Base-by-base conservation (phyloP, 2,797 vertebrate species). In the Danionella dracula region DNA sequence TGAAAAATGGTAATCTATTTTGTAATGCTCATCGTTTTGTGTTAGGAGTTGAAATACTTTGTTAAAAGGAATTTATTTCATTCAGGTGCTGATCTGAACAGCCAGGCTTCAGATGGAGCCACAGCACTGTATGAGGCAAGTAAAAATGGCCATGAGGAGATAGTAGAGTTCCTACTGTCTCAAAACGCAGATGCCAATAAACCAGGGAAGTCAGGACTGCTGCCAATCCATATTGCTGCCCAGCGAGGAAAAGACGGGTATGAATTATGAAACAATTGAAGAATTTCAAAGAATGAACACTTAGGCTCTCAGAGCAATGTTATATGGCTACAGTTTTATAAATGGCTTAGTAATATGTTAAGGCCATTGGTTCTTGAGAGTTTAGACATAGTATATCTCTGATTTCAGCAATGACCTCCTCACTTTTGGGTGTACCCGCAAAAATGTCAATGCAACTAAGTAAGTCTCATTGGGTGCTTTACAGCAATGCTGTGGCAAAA, bases 121-220 rank as follows among this genome's bases (percentile, higher is more conserved):
- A 93, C 93, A 0, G 91, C 96, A 31, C 88, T 99, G 62, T 97
- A 92, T 8, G 95, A 99, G 83, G 92, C 94, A 19, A 83, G 87
- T 73, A 99, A 99, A 84, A 97, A 97, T 0, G 92, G 87, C 10
- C 95, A 97, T 0, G 68, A 84, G 21, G 68, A 77, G 0, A 75
- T 91, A 1, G 92, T 95, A 70, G 83, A 91, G 66, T 88, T 97
- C 9, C 92, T 99, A 29, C 78, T 98, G 42, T 90, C 91, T 0
- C 92, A 94, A 69, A 93, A 85, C 0, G 94, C 94, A 0, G 93
- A 99, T 2, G 90, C 94, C 76, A 99, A 97, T 83, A 93, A 86
- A 83, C 72, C 90, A 9, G 93, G 93, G 53, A 96, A 92, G 74
- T 87, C 86, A 0, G 95, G 94, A 4, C 61, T 93, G 15, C 76